These are phyloP conservation scores for Myanophis thanlyinensis DNA, from an alignment of 2,113 vertebrate genomes.

Conservation along the genomic window DNA sequence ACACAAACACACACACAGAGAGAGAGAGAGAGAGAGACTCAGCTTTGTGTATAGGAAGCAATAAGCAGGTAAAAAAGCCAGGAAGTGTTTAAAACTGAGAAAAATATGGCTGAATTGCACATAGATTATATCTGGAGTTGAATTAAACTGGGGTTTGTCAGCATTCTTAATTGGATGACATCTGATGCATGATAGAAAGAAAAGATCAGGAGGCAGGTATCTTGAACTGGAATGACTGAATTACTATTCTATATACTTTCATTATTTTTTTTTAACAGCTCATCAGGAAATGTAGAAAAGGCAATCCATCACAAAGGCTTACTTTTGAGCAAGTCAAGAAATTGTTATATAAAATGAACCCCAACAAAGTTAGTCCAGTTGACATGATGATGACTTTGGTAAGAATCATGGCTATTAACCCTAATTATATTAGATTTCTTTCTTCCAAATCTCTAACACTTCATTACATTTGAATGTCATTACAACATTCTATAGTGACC, in stretches of 20 bases:
- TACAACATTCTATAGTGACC: not conserved
- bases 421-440: not conserved
- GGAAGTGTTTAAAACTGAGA: not conserved
- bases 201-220: not conserved
- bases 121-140: not conserved
- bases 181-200: not conserved
- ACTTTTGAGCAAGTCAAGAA: constrained; percentile 84
- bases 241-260: constrained; percentile 28
- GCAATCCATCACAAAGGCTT: constrained; percentile 77
- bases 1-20: not conserved
- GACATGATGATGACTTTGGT: constrained; percentile 89
- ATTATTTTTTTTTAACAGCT: constrained; percentile 63
- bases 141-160: not conserved
- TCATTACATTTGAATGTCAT: not conserved
- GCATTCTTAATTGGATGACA: not conserved
- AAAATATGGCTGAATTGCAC: not conserved
- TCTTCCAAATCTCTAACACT: not conserved
- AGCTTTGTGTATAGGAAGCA: not conserved
- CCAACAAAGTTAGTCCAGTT: constrained; percentile 83
- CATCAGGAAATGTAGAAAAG: constrained; percentile 77
- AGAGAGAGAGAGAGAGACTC: not conserved
- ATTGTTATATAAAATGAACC: constrained; percentile 81
- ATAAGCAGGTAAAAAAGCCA: not conserved
- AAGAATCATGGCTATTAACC: constrained; percentile 30
- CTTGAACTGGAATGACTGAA: not conserved